Evolutionary conservation across 2,888 invertebrate species (phyloP).

Genomic region (Drosophila rellima): DNA sequence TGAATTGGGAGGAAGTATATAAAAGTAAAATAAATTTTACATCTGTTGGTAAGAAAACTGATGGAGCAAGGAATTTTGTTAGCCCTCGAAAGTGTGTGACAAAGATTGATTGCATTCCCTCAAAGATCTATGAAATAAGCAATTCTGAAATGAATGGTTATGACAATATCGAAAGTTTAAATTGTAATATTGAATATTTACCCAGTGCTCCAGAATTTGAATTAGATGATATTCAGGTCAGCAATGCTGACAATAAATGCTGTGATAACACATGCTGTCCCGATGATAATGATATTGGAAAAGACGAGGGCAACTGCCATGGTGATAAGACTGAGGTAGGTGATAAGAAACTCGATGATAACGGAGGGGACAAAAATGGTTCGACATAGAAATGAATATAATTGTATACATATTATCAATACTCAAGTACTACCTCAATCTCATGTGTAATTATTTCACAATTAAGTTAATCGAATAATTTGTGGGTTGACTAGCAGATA

Average conservation of each 20-base stretch:
- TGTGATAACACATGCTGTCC: not conserved
- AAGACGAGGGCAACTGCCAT: not conserved
- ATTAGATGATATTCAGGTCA: not conserved
- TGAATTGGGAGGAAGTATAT: not conserved
- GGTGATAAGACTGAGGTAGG: not conserved
- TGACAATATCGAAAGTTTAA: not conserved
- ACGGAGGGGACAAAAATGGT: not conserved
- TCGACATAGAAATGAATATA: not conserved
- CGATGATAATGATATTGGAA: not conserved
- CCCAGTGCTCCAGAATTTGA: not conserved
- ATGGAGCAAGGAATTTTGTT: not conserved
- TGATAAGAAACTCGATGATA: not conserved
- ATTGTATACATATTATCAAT: conserved; percentile 3
- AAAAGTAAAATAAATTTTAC: not conserved
- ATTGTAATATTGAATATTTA: not conserved
- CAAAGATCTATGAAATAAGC: not conserved
- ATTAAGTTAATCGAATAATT: not conserved
- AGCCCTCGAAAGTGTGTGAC: not conserved
- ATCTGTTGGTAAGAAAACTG: not conserved
- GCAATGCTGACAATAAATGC: not conserved
- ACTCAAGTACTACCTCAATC: conserved; percentile 16
- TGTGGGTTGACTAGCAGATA: not conserved
- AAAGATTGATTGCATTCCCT: not conserved
- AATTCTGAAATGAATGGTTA: not conserved
- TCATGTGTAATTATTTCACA: conserved; percentile 5